Evolutionary conservation across 2,888 invertebrate species (phyloP).

Genomic region (Synergus japonicus): DNA sequence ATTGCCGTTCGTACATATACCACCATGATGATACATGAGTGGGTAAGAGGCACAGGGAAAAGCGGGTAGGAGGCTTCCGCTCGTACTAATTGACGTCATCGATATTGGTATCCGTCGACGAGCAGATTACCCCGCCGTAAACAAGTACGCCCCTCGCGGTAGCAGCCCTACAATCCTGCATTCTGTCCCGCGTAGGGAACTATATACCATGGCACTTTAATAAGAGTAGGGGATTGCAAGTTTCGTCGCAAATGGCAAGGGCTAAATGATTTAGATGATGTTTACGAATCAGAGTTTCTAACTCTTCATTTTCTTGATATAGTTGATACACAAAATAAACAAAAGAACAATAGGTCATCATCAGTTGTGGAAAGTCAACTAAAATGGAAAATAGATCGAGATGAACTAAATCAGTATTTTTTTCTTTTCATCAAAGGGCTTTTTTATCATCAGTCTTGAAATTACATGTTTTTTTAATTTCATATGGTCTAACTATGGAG

Average conservation of each 20-base stretch:
- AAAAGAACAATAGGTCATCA: too few relatives aligned
- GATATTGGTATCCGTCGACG: slow-evolving; percentile 77
- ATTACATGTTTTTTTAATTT: too few relatives aligned
- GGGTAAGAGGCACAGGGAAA: slow-evolving; percentile 55
- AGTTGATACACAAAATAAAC: too few relatives aligned
- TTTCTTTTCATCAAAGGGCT: too few relatives aligned
- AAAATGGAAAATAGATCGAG: too few relatives aligned
- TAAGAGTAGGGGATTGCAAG: slow-evolving; percentile 9
- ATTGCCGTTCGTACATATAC: slow-evolving; percentile 67
- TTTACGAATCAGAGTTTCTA: not conserved
- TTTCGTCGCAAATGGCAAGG: not conserved
- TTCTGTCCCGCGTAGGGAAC: slow-evolving; percentile 52
- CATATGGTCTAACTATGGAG: too few relatives aligned
- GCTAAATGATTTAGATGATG: not conserved
- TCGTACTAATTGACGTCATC: slow-evolving; percentile 77
- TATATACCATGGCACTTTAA: slow-evolving; percentile 48
- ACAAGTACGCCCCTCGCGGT: slow-evolving; percentile 69
- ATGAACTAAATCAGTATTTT: too few relatives aligned
- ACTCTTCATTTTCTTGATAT: too few relatives aligned
- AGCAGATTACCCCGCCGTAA: slow-evolving; percentile 76
- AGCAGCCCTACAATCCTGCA: slow-evolving; percentile 45
- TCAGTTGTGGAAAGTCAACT: too few relatives aligned
- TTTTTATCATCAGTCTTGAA: too few relatives aligned
- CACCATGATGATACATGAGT: slow-evolving; percentile 72
- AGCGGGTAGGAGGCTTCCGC: slow-evolving; percentile 64